phyloP scores from a whole-genome alignment of 2,113 vertebrate species.

The Machaerirhynchus nigripectus region DNA sequence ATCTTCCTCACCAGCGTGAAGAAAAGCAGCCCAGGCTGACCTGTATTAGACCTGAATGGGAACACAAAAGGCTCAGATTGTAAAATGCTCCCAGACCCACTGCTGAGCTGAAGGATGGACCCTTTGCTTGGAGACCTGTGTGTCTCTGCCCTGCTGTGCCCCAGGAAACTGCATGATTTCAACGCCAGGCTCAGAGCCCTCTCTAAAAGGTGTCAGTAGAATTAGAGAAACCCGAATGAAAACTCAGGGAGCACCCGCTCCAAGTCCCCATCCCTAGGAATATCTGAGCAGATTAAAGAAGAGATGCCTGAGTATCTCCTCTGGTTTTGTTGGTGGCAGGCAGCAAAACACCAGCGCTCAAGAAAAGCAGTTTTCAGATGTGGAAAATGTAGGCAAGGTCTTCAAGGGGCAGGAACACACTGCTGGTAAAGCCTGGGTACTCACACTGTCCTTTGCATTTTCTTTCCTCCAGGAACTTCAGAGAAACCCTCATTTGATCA shows the following conservation, averaged over 20 bases:
- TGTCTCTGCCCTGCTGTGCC: background rate
- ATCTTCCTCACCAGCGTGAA: background rate
- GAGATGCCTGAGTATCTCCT: background rate
- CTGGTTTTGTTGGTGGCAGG: background rate
- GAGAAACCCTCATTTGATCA: conserved; percentile 50
- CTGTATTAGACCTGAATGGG: background rate
- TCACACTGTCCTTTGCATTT: background rate
- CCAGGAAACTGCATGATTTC: background rate
- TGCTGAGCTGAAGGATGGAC: background rate
- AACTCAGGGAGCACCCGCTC: background rate
- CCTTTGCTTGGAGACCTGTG: background rate
- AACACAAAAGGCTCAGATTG: background rate
- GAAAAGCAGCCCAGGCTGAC: background rate
- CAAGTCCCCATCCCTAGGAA: background rate
- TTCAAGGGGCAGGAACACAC: background rate
- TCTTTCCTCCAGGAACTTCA: conserved; percentile 62
- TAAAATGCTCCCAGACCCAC: background rate
- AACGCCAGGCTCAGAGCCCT: background rate
- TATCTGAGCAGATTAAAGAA: background rate
- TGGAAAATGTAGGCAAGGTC: background rate
- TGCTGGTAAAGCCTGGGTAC: background rate
- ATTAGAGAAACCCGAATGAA: background rate
- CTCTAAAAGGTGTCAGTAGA: background rate
- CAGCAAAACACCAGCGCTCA: background rate
- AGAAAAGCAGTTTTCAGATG: background rate